These are phyloP conservation scores for Cydia pomonella DNA, from an alignment of 1,140 invertebrate genomes.

Conservation along the genomic window DNA sequence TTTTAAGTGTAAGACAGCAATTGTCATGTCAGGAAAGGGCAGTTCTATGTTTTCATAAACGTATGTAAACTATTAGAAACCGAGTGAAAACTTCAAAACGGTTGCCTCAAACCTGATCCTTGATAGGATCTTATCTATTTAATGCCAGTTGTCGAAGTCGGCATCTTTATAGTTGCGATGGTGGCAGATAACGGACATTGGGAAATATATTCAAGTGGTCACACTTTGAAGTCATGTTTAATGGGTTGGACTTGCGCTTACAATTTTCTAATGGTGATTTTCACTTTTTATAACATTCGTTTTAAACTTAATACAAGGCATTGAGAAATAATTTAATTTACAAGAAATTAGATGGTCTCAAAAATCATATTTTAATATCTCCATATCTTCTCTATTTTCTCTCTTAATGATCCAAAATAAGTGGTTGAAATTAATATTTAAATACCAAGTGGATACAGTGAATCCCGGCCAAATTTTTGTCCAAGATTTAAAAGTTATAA, in stretches of 20 bases:
- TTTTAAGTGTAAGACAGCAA: too few relatives aligned
- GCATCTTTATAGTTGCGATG: conserved; percentile 31
- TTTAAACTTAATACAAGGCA: too few relatives aligned
- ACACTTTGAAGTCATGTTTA: conserved; percentile 12
- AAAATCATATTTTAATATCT: too few relatives aligned
- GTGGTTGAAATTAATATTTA: too few relatives aligned
- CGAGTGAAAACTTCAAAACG: conserved; percentile 24
- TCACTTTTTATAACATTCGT: conserved; percentile 7
- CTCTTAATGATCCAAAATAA: too few relatives aligned
- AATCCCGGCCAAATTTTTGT: too few relatives aligned
- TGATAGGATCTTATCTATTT: conserved; percentile 32
- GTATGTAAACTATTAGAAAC: conserved; percentile 22
- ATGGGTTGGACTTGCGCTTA: background rate
- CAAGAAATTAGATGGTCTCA: too few relatives aligned
- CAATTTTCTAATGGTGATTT: background rate
- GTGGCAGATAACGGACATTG: conserved; percentile 6
- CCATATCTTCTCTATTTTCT: too few relatives aligned
- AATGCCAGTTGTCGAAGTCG: conserved; percentile 25
- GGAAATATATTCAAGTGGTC: conserved; percentile 19
- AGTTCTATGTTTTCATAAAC: background rate
- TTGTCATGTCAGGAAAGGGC: background rate
- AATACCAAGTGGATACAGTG: too few relatives aligned
- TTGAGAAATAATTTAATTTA: too few relatives aligned
- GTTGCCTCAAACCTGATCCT: conserved; percentile 30
- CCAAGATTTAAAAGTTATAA: too few relatives aligned